Conservation (phyloP, 2,113 vertebrate species). For the Maccullochella peelii region DNA sequence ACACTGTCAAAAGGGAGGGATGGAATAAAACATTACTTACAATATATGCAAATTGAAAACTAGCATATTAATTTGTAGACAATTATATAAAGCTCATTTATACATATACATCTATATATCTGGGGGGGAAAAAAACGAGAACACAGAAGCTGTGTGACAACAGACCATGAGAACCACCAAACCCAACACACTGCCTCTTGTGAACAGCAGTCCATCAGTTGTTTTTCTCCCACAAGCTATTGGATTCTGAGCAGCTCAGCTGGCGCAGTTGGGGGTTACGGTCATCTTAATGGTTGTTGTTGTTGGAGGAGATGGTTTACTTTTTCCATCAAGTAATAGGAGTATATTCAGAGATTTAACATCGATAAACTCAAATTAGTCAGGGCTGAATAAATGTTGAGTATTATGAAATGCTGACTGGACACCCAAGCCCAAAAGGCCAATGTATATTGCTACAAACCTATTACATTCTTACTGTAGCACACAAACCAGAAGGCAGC, state of each 20-base stretch:
- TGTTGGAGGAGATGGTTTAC: conserved; percentile 25
- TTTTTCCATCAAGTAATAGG: conserved; percentile 2
- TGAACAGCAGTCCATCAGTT: conserved; percentile 34
- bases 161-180: conserved; percentile 19
- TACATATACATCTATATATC: background rate
- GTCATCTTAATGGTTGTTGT: conserved; percentile 17
- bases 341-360: conserved; percentile 6
- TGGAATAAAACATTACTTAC: background rate
- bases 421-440: background rate
- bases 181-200: conserved; percentile 6
- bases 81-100: background rate
- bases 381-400: background rate
- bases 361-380: background rate
- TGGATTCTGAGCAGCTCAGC: conserved; percentile 30
- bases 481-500: background rate
- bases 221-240: conserved; percentile 34
- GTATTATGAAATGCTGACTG: background rate
- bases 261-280: conserved; percentile 19
- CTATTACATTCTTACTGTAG: background rate
- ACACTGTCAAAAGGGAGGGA: too few relatives aligned
- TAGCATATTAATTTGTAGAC: background rate
- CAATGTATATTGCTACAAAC: background rate
- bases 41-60: background rate
- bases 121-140: background rate
- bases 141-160: conserved; percentile 8